Base-by-base conservation (phyloP, 2,113 vertebrate species). In the Prunella himalayana region DNA sequence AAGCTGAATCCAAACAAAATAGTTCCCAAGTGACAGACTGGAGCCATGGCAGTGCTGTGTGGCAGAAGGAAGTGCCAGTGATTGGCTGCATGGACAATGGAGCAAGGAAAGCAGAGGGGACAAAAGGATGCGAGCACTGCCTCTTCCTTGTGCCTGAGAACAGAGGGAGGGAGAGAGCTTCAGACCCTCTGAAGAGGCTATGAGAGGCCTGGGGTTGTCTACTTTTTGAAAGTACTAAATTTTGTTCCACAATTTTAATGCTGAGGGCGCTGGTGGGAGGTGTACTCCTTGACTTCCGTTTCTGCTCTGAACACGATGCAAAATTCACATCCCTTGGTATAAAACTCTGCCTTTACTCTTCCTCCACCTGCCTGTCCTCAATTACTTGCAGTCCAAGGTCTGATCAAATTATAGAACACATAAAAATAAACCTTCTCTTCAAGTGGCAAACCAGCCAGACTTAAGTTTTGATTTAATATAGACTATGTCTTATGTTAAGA, bases 1-100 rank as follows among this genome's bases (percentile, higher is more conserved):
- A 44, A 33, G 15, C 21, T 7, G 3, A 19, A 60, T 72, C 12
- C 65, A 20, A 51, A 30, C 5, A 39, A 24, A 79, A 42, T 15
- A 49, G 6, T 7, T 42, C 13, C 49, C 0, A 0, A 35, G 31
- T 22, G 28, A 49, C 31, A 54, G 18, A 4, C 10, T 60, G 0
- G 0, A 37, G 22, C 9, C 0, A 1, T 28, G 17, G 30, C 33
- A 47, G 20, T 60, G 44, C 19, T 59, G 6, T n/a, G 11, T 45
- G 31, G 14, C 44, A n/a, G 28, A 9, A 28, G 15, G 13, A 68
- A 75, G 24, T 24, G 24, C 18, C 51, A 42, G 12, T 8, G 28
- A 21, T 6, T 7, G 4, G 4, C 25, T 66, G 6, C 31, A 44
- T 0, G 7, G 37, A n/a, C 20, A 50, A 37, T 37, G 37, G 37